Evolutionary conservation across 2,797 vertebrate genomes (phyloP), one percentile per base, ranked within the genome.

Genomic region (Bradypus variegatus): DNA sequence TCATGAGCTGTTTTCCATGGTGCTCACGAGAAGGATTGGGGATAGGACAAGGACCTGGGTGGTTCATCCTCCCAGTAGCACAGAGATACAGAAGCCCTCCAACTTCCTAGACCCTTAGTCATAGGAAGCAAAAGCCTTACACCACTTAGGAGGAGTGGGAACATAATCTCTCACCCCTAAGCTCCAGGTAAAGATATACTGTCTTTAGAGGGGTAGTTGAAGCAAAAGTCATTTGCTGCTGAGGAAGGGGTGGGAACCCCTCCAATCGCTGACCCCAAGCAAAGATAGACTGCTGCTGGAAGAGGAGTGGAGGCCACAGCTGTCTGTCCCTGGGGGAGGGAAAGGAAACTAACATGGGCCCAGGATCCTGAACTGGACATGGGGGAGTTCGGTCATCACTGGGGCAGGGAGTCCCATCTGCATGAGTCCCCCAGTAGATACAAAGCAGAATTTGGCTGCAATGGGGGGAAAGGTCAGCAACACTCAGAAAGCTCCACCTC

Each of bases 61-160:
- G 13, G 33, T 25, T 15, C 80, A 8, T 8, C 33, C 4, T 10
- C 18, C 16, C 11, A 48, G 2, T 1, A 2, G 11, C 14, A n/a
- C 4, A 38, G 9, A 8, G 33, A 3, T 13, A 16, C 9, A 31
- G 33, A 50, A 67, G 25, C 4, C 23, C 21, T 64, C 38, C 33
- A 36, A 6, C 13, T n/a, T 53, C n/a, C 50, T 16, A 33, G 78
- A 53, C 7, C 21, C 23, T 62, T 33, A 21, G 31, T 31, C 73
- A 10, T 3, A 2, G 0, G 41, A 65, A 90, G 31, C 78, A 62
- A 79, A 64, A 78, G 48, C 48, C 45, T 83, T 58, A 36, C 5
- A 25, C 4, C 11, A 2, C 6, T 45, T 38, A 1, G 2, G 15
- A 50, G 33, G 72, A 50, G 36, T 31, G 16, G 36, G 53, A 72